A percentile compares a stretch with the other conserved stretches of the same genome.
These are phyloP conservation scores for Electrona antarctica DNA, from an alignment of 2,113 vertebrate genomes.

Conservation along the genomic window DNA sequence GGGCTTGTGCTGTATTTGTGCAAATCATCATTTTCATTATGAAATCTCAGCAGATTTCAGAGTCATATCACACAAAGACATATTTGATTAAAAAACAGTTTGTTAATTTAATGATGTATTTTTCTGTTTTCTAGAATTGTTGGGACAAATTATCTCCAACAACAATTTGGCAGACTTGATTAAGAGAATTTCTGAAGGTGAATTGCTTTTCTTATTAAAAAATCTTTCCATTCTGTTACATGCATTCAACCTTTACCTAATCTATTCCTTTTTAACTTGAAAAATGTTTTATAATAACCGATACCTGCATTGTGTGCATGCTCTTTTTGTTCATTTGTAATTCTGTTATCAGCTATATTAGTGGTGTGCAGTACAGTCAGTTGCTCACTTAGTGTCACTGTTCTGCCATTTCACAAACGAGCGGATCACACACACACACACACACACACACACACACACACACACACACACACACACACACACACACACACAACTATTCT, in stretches of 20 bases:
- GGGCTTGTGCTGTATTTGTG: constrained; percentile 24
- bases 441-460: too few species aligned
- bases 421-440: constrained; percentile 8
- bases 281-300: not conserved
- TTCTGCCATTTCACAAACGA: constrained; percentile 19
- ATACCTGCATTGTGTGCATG: not conserved
- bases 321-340: constrained; percentile 11
- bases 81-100: not conserved
- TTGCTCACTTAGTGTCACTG: constrained; percentile 37
- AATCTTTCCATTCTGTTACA: constrained; percentile 3
- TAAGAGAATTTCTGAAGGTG: constrained; percentile 78
- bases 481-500: too few species aligned
- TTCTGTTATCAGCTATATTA: constrained; percentile 12
- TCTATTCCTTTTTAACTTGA: not conserved
- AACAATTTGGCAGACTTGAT: constrained; percentile 81
- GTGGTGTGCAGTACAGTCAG: constrained; percentile 20
- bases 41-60: constrained; percentile 45
- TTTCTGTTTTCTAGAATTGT: constrained; percentile 72
- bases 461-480: constrained; percentile 1
- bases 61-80: not conserved
- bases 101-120: constrained; percentile 11
- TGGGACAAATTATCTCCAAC: constrained; percentile 79
- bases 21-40: constrained; percentile 58
- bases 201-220: constrained; percentile 7
- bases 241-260: constrained; percentile 6